Conservation (phyloP, 2,888 invertebrate genomes). For the Drosophila prolongata region DNA sequence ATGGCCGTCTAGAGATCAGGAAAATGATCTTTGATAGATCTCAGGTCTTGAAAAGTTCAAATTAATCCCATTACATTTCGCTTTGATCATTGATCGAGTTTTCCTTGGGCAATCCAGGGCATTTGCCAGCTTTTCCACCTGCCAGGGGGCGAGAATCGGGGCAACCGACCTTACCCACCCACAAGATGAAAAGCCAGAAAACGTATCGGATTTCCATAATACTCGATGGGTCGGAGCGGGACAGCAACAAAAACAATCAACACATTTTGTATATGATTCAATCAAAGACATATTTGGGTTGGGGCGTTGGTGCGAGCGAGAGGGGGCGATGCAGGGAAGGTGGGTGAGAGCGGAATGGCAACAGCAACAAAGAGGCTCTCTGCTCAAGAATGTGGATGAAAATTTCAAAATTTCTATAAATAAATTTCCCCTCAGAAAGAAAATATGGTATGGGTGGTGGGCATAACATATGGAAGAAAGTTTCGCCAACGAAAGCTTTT, state of each 20-base stretch:
- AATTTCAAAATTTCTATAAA: slow-evolving; percentile 80
- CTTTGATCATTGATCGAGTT: slow-evolving; percentile 6
- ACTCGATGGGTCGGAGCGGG: slow-evolving; percentile 82
- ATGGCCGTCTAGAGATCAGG: no score
- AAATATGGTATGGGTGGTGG: slow-evolving; percentile 62
- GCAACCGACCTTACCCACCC: slow-evolving; percentile 40
- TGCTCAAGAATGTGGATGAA: slow-evolving; percentile 75
- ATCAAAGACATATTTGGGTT: slow-evolving; percentile 85
- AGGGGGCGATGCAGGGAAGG: slow-evolving; percentile 58
- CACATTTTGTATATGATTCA: slow-evolving; percentile 76
- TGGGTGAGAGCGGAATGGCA: slow-evolving; percentile 71
- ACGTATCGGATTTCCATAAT: slow-evolving; percentile 84
- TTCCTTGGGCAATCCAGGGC: slow-evolving; percentile 43
- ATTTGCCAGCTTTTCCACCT: slow-evolving; percentile 49
- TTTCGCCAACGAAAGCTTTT: slow-evolving; percentile 47
- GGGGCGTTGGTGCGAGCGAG: slow-evolving; percentile 80
- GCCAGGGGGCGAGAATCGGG: slow-evolving; percentile 22
- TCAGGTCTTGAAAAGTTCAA: background rate
- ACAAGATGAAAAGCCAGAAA: slow-evolving; percentile 55
- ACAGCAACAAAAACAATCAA: slow-evolving; percentile 77
- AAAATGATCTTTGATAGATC: background rate
- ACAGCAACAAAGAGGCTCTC: slow-evolving; percentile 35
- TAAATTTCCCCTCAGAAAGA: slow-evolving; percentile 56
- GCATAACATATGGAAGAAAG: slow-evolving; percentile 74
- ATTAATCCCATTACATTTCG: slow-evolving; percentile 11